Conservation (phyloP, 2,113 vertebrate genomes). For the Pteropus alecto region DNA sequence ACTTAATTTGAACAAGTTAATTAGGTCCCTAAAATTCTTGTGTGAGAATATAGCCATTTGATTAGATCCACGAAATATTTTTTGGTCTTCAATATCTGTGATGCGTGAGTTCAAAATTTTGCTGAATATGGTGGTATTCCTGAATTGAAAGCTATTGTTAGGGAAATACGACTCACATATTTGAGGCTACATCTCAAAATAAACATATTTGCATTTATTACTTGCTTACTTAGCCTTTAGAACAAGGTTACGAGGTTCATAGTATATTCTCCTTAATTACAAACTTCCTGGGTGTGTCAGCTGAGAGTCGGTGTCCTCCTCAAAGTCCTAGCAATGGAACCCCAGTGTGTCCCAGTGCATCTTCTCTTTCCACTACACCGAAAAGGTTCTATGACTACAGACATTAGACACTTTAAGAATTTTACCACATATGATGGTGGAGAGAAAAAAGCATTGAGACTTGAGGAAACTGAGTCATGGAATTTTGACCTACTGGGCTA, state of each 20-base stretch:
- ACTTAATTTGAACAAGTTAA: neutral
- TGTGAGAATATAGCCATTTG: neutral
- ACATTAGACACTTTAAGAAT: neutral
- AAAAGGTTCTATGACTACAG: accelerated
- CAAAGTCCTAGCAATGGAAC: too few species aligned
- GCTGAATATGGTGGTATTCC: too few species aligned
- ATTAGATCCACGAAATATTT: neutral
- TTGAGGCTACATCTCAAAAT: neutral
- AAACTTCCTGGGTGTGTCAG: neutral
- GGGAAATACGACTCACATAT: neutral
- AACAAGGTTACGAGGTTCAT: neutral
- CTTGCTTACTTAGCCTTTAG: neutral
- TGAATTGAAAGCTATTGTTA: neutral
- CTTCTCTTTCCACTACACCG: accelerated
- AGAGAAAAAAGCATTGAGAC: accelerated
- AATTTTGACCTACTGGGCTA: too few species aligned
- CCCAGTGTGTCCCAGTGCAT: accelerated
- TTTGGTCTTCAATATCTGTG: neutral
- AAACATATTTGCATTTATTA: accelerated
- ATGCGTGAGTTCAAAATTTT: neutral
- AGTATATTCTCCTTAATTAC: neutral
- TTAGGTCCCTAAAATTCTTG: neutral
- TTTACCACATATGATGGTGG: too few species aligned
- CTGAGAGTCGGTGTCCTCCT: neutral
- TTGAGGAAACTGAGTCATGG: neutral